A percentile compares a stretch with the other conserved stretches of the same genome.
These are phyloP conservation scores for Cantharis rustica DNA, from an alignment of 2,888 invertebrate species.

Conservation along the genomic window DNA sequence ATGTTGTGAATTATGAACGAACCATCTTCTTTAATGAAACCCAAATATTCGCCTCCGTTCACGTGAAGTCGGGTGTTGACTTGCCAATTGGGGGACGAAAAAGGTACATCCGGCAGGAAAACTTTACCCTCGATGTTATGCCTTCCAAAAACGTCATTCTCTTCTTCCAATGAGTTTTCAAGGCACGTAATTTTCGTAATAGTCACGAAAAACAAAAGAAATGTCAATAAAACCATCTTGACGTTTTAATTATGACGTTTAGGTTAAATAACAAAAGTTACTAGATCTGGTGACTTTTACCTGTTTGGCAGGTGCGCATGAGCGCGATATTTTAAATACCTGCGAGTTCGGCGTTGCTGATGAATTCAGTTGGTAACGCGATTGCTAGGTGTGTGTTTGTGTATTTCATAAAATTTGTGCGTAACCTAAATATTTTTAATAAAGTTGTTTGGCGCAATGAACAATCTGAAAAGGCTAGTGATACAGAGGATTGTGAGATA, in stretches of 20 bases:
- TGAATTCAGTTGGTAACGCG: background rate
- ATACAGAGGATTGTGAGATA: background rate
- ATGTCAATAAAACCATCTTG: background rate
- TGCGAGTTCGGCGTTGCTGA: background rate
- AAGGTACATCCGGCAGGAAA: conserved; percentile 70
- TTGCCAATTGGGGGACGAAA: conserved; percentile 70
- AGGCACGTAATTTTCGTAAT: background rate
- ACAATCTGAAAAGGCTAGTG: background rate
- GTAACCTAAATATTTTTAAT: background rate
- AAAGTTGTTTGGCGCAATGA: background rate
- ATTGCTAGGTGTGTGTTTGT: background rate
- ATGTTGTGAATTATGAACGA: conserved; percentile 87
- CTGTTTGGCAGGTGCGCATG: background rate
- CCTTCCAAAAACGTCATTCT: conserved; percentile 58
- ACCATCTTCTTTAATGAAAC: conserved; percentile 90
- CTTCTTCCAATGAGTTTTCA: conserved; percentile 44
- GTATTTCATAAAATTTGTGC: background rate
- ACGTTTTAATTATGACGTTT: background rate
- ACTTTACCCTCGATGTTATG: conserved; percentile 83
- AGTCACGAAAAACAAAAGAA: background rate
- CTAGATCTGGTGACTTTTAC: background rate
- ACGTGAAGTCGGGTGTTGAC: conserved; percentile 77
- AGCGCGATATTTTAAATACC: conserved; percentile 5
- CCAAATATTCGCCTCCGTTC: conserved; percentile 87
- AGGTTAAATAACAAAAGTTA: background rate